A percentile compares a stretch with the other conserved stretches of the same genome.
Conservation (phyloP, 2,113 vertebrate species). For the Toxotes chatareus region DNA sequence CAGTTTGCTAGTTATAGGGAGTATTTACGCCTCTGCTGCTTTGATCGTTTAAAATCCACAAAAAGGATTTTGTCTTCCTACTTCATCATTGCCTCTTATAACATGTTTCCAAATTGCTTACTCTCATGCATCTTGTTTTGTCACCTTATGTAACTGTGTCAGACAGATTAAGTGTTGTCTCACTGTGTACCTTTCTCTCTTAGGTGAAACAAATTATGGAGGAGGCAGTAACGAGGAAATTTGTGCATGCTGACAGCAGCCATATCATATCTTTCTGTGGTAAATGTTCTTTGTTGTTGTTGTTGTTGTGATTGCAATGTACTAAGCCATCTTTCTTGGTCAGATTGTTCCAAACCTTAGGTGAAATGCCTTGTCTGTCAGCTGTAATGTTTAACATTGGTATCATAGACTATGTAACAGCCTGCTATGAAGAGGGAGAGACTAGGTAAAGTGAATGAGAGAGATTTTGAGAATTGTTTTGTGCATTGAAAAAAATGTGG, state of each 20-base stretch:
- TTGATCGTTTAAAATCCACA: background rate
- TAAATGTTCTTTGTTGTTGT: slow-evolving; percentile 75
- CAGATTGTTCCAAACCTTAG: background rate
- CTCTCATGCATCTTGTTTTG: slow-evolving; percentile 16
- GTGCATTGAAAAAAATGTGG: background rate
- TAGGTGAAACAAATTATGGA: slow-evolving; percentile 99
- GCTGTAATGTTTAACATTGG: slow-evolving; percentile 3
- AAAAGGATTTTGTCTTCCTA: background rate
- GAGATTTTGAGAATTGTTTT: background rate
- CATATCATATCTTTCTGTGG: slow-evolving; percentile 98
- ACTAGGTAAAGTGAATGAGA: background rate
- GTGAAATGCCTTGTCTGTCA: background rate
- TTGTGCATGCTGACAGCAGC: slow-evolving; percentile 97
- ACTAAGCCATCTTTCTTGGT: background rate
- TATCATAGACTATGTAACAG: background rate
- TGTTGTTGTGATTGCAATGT: background rate
- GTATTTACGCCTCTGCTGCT: background rate
- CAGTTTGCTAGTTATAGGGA: background rate
- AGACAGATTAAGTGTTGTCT: slow-evolving; percentile 22
- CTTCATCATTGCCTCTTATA: background rate
- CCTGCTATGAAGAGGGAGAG: background rate
- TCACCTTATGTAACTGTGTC: slow-evolving; percentile 26
- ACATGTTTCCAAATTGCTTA: background rate
- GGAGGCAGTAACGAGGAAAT: slow-evolving; percentile 95
- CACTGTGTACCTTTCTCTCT: slow-evolving; percentile 40